phyloP scores from a whole-genome alignment of 1,140 invertebrate genomes.

The Pogonomyrmex barbatus region DNA sequence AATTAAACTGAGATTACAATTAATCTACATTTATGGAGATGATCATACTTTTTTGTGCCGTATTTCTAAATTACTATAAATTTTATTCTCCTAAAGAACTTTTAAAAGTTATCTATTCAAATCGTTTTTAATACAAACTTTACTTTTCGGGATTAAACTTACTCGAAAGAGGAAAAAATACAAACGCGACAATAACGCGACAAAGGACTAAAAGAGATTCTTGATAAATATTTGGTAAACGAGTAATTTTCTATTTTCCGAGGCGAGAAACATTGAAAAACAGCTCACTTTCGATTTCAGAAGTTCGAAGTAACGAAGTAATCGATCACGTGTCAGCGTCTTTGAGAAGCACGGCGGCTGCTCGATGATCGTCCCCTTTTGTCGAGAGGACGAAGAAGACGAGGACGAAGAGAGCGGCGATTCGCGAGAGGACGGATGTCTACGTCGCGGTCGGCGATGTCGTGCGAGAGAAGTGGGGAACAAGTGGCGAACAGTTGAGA shows the following conservation, averaged over 20 bases:
- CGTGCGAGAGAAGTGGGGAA: not conserved
- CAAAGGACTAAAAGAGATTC: not conserved
- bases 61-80: not conserved
- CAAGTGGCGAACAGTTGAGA: conserved; percentile 32
- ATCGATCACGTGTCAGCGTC: not conserved
- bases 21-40: not conserved
- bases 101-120: not conserved
- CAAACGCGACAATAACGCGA: too few relatives aligned
- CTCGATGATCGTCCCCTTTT: conserved; percentile 41
- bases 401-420: conserved; percentile 22
- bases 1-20: too few relatives aligned
- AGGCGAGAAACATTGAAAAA: not conserved
- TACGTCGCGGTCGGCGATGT: not conserved
- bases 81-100: not conserved
- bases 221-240: not conserved
- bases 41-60: not conserved
- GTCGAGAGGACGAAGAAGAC: conserved; percentile 25
- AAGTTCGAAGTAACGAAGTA: not conserved
- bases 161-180: too few relatives aligned
- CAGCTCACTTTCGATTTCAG: conserved; percentile 11
- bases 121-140: not conserved
- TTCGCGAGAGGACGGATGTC: conserved; percentile 1
- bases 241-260: not conserved
- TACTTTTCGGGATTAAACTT: not conserved
- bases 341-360: not conserved